These are phyloP conservation scores for Drosophila melanosoma DNA, from an alignment of 2,888 invertebrate genomes.

Conservation along the genomic window DNA sequence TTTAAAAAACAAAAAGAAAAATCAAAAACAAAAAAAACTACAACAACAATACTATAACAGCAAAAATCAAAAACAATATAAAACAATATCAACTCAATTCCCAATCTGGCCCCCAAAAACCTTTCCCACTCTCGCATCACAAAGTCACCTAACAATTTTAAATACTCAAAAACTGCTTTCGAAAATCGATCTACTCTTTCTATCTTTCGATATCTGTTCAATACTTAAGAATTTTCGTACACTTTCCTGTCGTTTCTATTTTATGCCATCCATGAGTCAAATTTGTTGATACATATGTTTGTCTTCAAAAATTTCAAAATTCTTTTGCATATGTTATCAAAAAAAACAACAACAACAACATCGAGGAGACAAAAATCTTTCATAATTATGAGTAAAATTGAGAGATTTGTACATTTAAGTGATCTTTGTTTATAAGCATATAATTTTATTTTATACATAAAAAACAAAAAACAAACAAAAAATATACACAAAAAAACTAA, in stretches of 20 bases:
- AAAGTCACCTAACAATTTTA: constrained; percentile 49
- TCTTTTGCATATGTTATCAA: constrained; percentile 39
- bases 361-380: constrained; percentile 72
- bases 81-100: constrained; percentile 68
- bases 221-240: constrained; percentile 32
- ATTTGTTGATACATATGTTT: constrained; percentile 56
- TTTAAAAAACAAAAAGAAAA: constrained; percentile 4
- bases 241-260: constrained; percentile 24
- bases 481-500: constrained; percentile 69
- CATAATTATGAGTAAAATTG: constrained; percentile 69
- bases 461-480: constrained; percentile 61
- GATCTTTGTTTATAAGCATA: constrained; percentile 84
- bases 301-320: constrained; percentile 44
- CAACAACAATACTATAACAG: constrained; percentile 53
- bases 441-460: constrained; percentile 83
- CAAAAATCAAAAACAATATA: constrained; percentile 42
- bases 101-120: constrained; percentile 42
- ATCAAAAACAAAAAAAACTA: constrained; percentile 19
- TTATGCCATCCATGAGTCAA: constrained; percentile 47
- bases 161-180: constrained; percentile 50
- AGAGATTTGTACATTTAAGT: constrained; percentile 84
- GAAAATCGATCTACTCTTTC: constrained; percentile 44
- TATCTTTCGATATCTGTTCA: constrained; percentile 37
- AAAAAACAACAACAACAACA: constrained; percentile 59
- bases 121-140: constrained; percentile 60